phyloP scores from a whole-genome alignment of 1,140 invertebrate species.

The Harpegnathos saltator region DNA sequence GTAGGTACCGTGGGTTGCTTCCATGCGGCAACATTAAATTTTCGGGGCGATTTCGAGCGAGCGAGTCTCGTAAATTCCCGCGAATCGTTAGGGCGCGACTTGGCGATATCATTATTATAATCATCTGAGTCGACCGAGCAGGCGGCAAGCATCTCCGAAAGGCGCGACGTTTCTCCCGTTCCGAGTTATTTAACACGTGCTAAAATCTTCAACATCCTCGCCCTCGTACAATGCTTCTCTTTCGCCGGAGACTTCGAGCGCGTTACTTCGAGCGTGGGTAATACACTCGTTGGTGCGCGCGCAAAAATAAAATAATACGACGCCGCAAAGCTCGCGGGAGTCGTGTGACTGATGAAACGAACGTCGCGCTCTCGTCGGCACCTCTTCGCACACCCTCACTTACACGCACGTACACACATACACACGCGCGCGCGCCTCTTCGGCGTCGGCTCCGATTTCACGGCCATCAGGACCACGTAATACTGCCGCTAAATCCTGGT shows the following conservation, averaged over 20 bases:
- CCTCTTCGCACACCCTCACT: constrained; percentile 26
- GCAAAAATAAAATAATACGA: constrained; percentile 1
- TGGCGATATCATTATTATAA: too few species aligned
- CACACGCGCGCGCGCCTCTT: too few species aligned
- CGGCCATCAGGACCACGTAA: constrained; percentile 42
- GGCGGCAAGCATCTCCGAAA: too few species aligned
- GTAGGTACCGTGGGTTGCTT: too few species aligned
- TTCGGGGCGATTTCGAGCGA: not conserved
- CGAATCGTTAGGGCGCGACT: too few species aligned
- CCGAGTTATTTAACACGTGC: too few species aligned
- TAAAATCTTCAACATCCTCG: too few species aligned
- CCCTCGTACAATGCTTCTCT: too few species aligned
- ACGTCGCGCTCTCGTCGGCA: constrained; percentile 9
- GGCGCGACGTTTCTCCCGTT: too few species aligned
- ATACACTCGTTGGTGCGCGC: not conserved
- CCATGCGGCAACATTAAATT: not conserved
- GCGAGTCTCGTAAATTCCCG: not conserved
- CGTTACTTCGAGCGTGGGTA: not conserved
- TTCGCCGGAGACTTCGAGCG: not conserved
- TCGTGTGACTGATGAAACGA: constrained; percentile 46
- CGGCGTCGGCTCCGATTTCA: constrained; percentile 39
- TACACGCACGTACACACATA: too few species aligned
- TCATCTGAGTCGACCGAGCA: too few species aligned
- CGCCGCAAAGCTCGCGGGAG: constrained; percentile 7
- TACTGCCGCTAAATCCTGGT: constrained; percentile 45